Evolutionary conservation across 2,888 invertebrate genomes (phyloP).

Genomic region (Alviniconcha strummeri): DNA sequence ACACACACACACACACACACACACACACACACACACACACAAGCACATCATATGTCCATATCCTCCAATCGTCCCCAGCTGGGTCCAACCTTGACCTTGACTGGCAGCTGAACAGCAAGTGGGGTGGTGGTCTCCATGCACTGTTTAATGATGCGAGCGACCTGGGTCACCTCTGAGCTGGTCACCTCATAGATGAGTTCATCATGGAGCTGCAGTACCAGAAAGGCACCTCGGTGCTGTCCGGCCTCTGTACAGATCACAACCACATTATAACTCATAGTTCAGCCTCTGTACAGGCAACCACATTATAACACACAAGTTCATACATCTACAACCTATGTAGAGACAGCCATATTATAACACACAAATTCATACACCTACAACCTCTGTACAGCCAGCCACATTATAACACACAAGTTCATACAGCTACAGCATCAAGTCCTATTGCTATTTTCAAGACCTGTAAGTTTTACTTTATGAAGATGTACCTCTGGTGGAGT

Average conservation of each 20-base stretch:
- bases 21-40: not conserved
- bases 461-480: no score
- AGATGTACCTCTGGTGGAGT: no score
- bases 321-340: no score
- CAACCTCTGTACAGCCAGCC: no score
- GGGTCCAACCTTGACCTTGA: conserved; percentile 87
- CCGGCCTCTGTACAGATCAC: not conserved
- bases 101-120: conserved; percentile 87
- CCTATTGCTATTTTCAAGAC: no score
- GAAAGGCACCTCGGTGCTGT: conserved; percentile 73
- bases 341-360: no score
- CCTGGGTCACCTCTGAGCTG: conserved; percentile 73
- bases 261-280: no score
- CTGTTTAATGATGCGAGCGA: conserved; percentile 79
- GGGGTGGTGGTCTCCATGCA: conserved; percentile 87
- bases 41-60: conserved; percentile 16
- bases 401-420: no score
- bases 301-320: no score
- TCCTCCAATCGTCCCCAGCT: conserved; percentile 82
- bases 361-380: no score
- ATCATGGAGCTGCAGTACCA: conserved; percentile 95
- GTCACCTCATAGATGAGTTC: conserved; percentile 95
- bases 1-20: not conserved
- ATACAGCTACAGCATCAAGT: no score
- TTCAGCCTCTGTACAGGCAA: no score